A percentile compares a stretch with the other conserved stretches of the same genome.
These are phyloP conservation scores for Pristis pectinata DNA, from an alignment of 2,797 vertebrate species.

Conservation along the genomic window DNA sequence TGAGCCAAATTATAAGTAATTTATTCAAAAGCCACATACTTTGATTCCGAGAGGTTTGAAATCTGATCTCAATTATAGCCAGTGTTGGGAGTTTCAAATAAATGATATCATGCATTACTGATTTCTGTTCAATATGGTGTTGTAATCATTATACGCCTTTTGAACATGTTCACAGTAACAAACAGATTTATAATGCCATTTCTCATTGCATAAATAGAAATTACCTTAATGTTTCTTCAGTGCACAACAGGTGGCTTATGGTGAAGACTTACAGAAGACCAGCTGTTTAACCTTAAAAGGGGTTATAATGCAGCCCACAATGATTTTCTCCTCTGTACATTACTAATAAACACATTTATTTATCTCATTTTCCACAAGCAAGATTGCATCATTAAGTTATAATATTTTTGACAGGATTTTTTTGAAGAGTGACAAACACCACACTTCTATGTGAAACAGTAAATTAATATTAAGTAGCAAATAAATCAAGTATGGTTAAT, in stretches of 20 bases:
- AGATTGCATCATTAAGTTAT: neutral
- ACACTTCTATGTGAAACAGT: too few relatives aligned
- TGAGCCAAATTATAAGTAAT: conserved; percentile 57
- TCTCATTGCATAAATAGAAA: conserved; percentile 49
- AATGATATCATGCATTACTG: conserved; percentile 60
- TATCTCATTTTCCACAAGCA: conserved; percentile 46
- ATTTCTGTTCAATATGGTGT: conserved; percentile 49
- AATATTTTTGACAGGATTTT: neutral
- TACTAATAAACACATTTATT: conserved; percentile 54
- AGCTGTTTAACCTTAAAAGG: conserved; percentile 52
- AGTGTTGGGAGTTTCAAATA: conserved; percentile 57
- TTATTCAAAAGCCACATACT: conserved; percentile 46
- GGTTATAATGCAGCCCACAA: conserved; percentile 59
- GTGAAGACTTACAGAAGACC: conserved; percentile 54
- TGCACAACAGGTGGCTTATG: conserved; percentile 42
- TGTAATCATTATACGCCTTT: conserved; percentile 57
- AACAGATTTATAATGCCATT: conserved; percentile 61
- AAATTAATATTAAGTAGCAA: neutral
- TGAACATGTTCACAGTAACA: conserved; percentile 55
- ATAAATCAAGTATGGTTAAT: neutral
- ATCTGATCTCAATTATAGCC: conserved; percentile 57
- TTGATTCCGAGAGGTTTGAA: conserved; percentile 46
- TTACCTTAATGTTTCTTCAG: conserved; percentile 34
- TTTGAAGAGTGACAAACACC: neutral
- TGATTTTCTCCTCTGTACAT: conserved; percentile 59